Evolutionary conservation across 2,888 invertebrate species (phyloP), one percentile per base, ranked within the genome.

Genomic region (Drosophila glabriapex): DNA sequence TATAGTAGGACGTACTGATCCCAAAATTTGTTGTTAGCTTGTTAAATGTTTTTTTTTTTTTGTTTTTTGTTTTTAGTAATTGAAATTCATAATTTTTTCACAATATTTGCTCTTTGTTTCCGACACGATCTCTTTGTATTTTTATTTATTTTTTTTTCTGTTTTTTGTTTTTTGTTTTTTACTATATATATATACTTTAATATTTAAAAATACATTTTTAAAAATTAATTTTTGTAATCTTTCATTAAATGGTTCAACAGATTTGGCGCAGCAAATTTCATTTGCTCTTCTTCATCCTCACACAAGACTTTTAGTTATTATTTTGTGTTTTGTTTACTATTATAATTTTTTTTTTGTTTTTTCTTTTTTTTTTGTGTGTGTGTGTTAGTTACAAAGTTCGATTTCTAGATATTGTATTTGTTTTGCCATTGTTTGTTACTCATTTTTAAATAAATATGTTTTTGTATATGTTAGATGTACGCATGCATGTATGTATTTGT

Each of bases 1-100:
- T 88, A 91, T 87, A 91, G 85, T 91, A 87, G 91, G 92, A 91
- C 90, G 92, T 89, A 90, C 91, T 91, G 91, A 91, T 91, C 92
- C 92, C 92, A 86, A 91, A 91, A 89, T 89, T 82, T 90, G 89
- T 91, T 90, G 83, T 90, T 90, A 91, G 83, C 84, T 85, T 91
- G 68, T 85, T 78, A 76, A 76, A 69, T 76, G 49, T 50, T 69
- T 68, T 68, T 73, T 41, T 61, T 35, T 73, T 41, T 61, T 28
- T 31, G 39, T 59, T 35, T 61, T 55, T 68, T 68, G 67, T 58
- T 62, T 67, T 89, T 86, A 89, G 76, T 91, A 91, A 91, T 88
- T 91, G 87, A 91, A 91, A 91, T 91, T 91, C 91, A 84, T 87
- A 81, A 84, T 76, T 76, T 80, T 84, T 91, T 91, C 84, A 80